Evolutionary conservation across 2,797 vertebrate species (phyloP), one percentile per base, ranked within the genome.

Genomic region (Chaenodraco wilsoni): DNA sequence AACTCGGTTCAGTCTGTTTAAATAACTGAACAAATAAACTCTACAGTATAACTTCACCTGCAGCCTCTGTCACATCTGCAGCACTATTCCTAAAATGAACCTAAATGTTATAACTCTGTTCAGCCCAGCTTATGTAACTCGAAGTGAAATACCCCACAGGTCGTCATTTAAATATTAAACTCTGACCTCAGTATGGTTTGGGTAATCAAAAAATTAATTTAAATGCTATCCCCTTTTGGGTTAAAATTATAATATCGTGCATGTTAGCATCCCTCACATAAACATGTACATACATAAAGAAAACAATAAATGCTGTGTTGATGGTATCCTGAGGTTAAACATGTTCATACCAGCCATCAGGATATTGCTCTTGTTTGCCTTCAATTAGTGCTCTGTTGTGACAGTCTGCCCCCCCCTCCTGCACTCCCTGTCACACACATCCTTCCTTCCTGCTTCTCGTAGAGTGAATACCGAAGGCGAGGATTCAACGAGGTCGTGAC

Each of bases 401-500:
- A 76, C 50, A 48, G 68, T 75, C 52, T 83, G 77, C 77, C 79
- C 72, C 27, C 27, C 51, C 1, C 12, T 51, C 19, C 51, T 61
- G 54, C 58, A 21, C 71, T 77, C 74, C 17, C 21, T 74, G 73
- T 82, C 71, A 5, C 66, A 68, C 66, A 58, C 65, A 46, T 79
- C 56, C 79, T 79, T 87, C 83, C 74, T 83, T 66, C 81, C n/a
- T 69, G 61, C 40, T 14, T 75, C 65, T 65, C 37, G 5, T 82
- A 98, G 97, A 94, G 93, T 0, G 97, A 98, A 84, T 99, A 98
- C 73, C 84, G 71, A 69, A 91, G 74, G 13, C 93, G 96, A 21
- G 97, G 97, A 67, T 98, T 98, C 89, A 90, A 83, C 0, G 97
- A 98, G 89, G 98, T 99, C 3, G 92, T 98, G 89, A 98, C 97